Evolutionary conservation across 1,140 invertebrate genomes (phyloP), one percentile per base, ranked within the genome.

Genomic region (Lordiphosa clarofinis): DNA sequence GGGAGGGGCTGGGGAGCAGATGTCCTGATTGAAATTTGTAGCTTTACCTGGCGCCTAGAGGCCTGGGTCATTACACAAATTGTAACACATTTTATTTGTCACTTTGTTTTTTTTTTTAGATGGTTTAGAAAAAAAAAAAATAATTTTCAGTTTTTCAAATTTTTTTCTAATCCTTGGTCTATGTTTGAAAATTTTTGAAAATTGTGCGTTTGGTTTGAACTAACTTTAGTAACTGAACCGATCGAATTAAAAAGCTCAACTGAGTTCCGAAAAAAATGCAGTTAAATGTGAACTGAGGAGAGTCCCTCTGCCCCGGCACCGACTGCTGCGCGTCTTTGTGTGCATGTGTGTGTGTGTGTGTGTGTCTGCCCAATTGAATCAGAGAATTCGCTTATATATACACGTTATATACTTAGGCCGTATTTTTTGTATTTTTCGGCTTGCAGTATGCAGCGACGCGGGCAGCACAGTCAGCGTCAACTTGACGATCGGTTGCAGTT

Each of bases 171-270:
- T 49, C 13, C 7, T 37, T 37, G 37, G 10, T 28, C 15, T 52
- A 12, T 11, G 11, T 56, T 37, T 36, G 15, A 13, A 12, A 24
- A 15, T 38, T 21, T 13, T 46, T 39, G 31, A 9, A 13, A 47
- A 24, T 70, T 84, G 78, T 84, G 78, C 78, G 79, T 84, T 78
- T 86, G 61, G 68, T 54, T 61, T 74, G 81, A 86, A 87, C 68
- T 87, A 86, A 87, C 86, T 87, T 87, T 87, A 86, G 81, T 88
- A 82, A 86, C 82, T 87, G 78, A 88, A 88, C 82, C 57, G 86
- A 87, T 81, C 86, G 87, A 87, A 88, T 88, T 88, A 87, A 88
- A 86, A 88, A 88, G 84, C 78, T 88, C 87, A 88, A 88, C 87
- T 88, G 87, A 88, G 87, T 87, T 87, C 71, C 73, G 76, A 86